Evolutionary conservation across 2,888 invertebrate genomes (phyloP).

Genomic region (Hirtodrosophila duncani): DNA sequence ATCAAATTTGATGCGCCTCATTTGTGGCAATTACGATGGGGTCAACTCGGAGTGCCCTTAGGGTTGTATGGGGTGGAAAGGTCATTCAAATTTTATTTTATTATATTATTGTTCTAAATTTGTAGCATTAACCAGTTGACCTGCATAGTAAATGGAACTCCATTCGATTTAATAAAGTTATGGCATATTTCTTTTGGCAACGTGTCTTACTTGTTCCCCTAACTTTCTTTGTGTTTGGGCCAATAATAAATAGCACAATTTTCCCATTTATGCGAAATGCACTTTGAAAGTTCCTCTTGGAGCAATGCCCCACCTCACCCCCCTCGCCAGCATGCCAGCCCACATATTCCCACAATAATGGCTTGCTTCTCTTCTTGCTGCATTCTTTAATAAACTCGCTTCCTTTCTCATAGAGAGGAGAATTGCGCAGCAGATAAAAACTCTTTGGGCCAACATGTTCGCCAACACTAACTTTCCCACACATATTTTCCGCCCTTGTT

Average conservation of each 20-base stretch:
- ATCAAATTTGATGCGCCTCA: slow-evolving; percentile 34
- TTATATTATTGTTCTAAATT: background rate
- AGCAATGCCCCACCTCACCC: background rate
- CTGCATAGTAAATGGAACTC: slow-evolving; percentile 28
- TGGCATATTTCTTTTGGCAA: slow-evolving; percentile 3
- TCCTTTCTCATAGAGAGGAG: background rate
- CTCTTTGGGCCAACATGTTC: slow-evolving; percentile 31
- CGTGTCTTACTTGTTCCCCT: no score
- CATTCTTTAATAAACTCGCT: slow-evolving; percentile 27
- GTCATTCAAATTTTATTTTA: slow-evolving; percentile 19
- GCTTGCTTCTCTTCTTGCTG: slow-evolving; percentile 13
- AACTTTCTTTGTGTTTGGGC: slow-evolving; percentile 36
- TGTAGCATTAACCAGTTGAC: slow-evolving; percentile 24
- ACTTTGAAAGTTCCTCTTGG: slow-evolving; percentile 25
- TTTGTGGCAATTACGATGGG: slow-evolving; percentile 22
- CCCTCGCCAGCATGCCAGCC: background rate
- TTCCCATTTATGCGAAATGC: slow-evolving; percentile 62
- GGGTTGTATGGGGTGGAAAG: background rate
- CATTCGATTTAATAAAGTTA: slow-evolving; percentile 31
- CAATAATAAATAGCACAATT: slow-evolving; percentile 60
- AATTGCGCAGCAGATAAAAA: slow-evolving; percentile 33
- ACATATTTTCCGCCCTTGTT: slow-evolving; percentile 22
- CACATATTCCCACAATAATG: background rate
- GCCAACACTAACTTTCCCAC: slow-evolving; percentile 23
- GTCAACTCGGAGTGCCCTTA: background rate